Evolutionary conservation across 2,113 vertebrate species (phyloP), one percentile per base, ranked within the genome.

Genomic region (Ptilorrhoa leucosticta): DNA sequence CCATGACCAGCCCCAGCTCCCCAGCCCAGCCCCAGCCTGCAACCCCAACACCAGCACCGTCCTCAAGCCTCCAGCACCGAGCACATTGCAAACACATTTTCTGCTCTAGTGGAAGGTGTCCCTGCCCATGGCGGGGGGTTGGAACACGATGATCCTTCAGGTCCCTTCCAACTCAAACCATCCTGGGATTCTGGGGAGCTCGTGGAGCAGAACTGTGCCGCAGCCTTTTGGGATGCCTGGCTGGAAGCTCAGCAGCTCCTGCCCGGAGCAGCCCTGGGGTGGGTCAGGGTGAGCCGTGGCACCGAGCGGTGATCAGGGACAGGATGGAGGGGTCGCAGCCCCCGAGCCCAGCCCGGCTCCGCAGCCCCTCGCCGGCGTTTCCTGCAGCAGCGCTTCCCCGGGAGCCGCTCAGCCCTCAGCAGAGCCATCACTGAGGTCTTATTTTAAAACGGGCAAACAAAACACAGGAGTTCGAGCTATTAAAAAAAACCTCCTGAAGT

Each of bases 261-360:
- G 45, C 68, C 35, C 66, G 19, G 15, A 51, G 78, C 2, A 0
- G 3, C 2, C 15, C 31, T 0, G 24, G 48, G 64, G 5, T 39
- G 89, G 72, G 3, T 37, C 28, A 23, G 2, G 18, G 27, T 0
- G 40, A 56, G 72, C 47, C 0, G 13, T 5, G 57, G 80, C 84
- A 50, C 35, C 2, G 64, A 48, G 20, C 1, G 17, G 58, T 8
- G 4, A 56, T 0, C 4, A 10, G 83, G 77, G 50, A 51, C 56
- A 85, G 94, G 94, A 85, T 60, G 89, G 86, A 82, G 86, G 79
- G 93, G 96, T 86, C 70, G 6, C 79, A 90, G 91, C 75, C 48
- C 84, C 96, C 40, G 65, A 47, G 78, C 94, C 72, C 93, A 50
- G 75, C 87, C 80, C 1, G 45, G 87, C 90, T 79, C 63, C 30